Conservation (phyloP, 2,888 invertebrate genomes). For the Tenthredo amoena region DNA sequence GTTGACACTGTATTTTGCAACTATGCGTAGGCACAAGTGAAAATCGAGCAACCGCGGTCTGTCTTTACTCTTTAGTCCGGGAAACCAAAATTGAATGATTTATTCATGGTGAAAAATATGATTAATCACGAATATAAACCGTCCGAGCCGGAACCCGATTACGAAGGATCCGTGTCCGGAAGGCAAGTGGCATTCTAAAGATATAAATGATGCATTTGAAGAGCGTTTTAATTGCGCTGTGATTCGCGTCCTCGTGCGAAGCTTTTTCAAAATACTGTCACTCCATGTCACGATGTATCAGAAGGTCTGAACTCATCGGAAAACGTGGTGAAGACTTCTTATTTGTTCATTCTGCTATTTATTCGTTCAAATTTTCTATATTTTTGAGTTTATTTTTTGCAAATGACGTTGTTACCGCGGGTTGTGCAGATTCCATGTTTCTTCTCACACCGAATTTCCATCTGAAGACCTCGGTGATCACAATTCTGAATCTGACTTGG, state of each 20-base stretch:
- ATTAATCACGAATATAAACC: constrained; percentile 3
- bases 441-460: background rate
- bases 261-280: background rate
- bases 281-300: background rate
- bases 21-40: background rate
- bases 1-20: background rate
- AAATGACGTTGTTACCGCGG: background rate
- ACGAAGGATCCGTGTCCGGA: constrained; percentile 30
- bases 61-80: background rate
- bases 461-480: constrained; percentile 14
- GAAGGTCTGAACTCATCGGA: too few relatives aligned
- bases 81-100: background rate
- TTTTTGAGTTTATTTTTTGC: background rate
- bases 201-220: background rate
- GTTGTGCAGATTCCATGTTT: constrained; percentile 26
- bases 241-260: background rate
- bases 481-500: background rate
- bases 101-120: background rate
- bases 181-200: constrained; percentile 43
- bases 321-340: background rate
- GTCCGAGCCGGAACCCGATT: constrained; percentile 39
- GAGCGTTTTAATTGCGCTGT: background rate
- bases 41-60: background rate
- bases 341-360: background rate
- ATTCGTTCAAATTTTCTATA: background rate